Conservation (phyloP, 2,888 invertebrate genomes). For the Calameuta pallipes region DNA sequence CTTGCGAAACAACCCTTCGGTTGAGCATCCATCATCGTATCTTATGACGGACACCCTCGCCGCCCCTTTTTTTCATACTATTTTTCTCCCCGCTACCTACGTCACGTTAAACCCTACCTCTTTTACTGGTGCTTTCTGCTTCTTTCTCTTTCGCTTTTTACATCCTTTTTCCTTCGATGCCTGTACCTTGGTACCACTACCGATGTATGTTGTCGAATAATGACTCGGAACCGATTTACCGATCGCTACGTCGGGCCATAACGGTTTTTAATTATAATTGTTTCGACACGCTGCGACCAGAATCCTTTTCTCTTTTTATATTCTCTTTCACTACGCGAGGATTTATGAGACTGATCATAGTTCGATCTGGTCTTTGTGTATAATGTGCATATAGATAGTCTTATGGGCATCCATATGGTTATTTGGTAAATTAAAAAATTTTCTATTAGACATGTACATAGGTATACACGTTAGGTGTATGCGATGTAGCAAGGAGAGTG, state of each 20-base stretch:
- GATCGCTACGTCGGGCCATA: conserved; percentile 33
- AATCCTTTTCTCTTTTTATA: background rate
- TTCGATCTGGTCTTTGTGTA: background rate
- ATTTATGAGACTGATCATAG: background rate
- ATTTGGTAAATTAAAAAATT: background rate
- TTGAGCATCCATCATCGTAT: conserved; percentile 60
- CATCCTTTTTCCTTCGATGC: background rate
- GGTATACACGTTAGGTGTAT: background rate
- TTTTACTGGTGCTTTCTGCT: background rate
- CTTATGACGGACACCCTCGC: conserved; percentile 57
- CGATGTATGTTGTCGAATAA: conserved; percentile 35
- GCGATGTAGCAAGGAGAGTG: background rate
- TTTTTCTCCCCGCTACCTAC: conserved; percentile 11
- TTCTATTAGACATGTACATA: background rate
- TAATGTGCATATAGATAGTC: background rate
- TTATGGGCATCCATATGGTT: background rate
- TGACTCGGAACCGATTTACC: conserved; percentile 54
- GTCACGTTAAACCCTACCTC: background rate
- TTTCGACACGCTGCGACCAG: conserved; percentile 39
- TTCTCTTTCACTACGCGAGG: background rate
- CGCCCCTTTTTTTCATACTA: conserved; percentile 46
- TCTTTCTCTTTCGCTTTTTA: background rate
- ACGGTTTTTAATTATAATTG: conserved; percentile 58
- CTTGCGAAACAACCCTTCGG: conserved; percentile 56
- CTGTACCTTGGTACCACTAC: conserved; percentile 12